Base-by-base conservation (phyloP, 2,888 invertebrate genomes). In the Agonopterix arenella region DNA sequence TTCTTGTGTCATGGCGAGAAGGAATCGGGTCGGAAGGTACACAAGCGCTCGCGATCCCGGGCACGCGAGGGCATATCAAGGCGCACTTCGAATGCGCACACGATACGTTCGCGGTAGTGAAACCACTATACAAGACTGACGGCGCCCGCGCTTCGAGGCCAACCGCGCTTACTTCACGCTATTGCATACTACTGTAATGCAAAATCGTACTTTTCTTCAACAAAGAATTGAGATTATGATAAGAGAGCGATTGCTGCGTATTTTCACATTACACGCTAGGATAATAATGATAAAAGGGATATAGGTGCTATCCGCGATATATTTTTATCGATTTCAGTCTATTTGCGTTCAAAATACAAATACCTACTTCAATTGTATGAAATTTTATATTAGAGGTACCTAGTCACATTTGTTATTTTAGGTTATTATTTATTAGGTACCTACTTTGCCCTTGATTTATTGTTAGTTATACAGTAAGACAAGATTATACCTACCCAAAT, bases 1-100 rank as follows among this genome's bases (percentile, higher is more conserved):
- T 59, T 86, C 86, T 62, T 83, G 82, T 64, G 85, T 86, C 84
- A 88, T 89, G 61, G 64, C 70, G 75, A 58, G 57, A 63, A 63
- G 69, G 63, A 66, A 55, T 59, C 62, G 64, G 61, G 57, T 68
- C 64, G 64, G 62, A 59, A 63, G 70, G 77, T 73, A 69, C 76
- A 77, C 74, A 76, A 74, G 64, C 70, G 69, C 75, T 71, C 69
- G 67, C 72, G 69, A 60, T 62, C 63, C 55, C 64, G 68, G 57
- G 63, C 66, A 70, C 67, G 64, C 76, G 77, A 63, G 70, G 66
- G 75, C 88, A 88, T 86, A 83, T 77, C 80, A 80, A 66, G 58
- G 62, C 71, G 69, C 71, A 69, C 75, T 56, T 55, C 60, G 65
- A 63, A 55, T 65, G 69, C 76, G 77, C 79, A 72, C 61, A 64